Evolutionary conservation across 2,113 vertebrate species (phyloP).

Genomic region (Epinephelus fuscoguttatus): DNA sequence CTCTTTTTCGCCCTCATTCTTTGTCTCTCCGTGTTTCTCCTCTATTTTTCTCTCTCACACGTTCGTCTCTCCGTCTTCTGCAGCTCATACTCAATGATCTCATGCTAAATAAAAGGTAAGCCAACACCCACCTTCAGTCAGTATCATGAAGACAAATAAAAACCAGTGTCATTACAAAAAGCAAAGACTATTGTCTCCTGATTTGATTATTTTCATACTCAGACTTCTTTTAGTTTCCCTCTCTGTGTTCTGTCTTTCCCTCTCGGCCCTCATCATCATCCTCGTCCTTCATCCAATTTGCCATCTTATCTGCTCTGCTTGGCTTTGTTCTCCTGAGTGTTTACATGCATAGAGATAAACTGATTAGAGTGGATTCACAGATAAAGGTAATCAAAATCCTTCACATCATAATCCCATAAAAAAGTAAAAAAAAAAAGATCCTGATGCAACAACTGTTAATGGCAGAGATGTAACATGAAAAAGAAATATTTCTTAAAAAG

Average conservation of each 20-base stretch:
- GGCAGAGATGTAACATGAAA: too few species aligned
- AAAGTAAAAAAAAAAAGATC: not conserved
- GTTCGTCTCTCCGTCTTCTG: not conserved
- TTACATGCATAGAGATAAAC: slow-evolving; percentile 10
- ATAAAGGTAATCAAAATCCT: not conserved
- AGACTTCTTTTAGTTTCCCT: too few species aligned
- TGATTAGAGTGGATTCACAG: not conserved
- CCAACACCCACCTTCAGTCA: not conserved
- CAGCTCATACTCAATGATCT: not conserved
- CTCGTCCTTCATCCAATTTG: not conserved
- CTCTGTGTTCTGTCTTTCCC: too few species aligned
- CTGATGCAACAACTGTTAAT: too few species aligned
- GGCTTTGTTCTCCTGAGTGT: not conserved
- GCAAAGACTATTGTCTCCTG: too few species aligned
- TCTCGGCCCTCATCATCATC: not conserved
- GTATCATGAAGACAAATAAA: not conserved
- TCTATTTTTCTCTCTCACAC: not conserved
- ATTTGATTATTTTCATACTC: too few species aligned
- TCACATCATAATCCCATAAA: not conserved
- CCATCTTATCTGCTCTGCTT: slow-evolving; percentile 1
- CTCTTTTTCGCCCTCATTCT: not conserved
- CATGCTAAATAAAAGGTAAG: not conserved
- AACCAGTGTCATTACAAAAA: not conserved
- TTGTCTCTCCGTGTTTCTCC: not conserved
- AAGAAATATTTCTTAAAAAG: too few species aligned